Percentiles rank a stretch among this genome's conserved stretches.
Evolutionary conservation across 2,888 invertebrate genomes (phyloP).

Genomic region (Abrostola tripartita): DNA sequence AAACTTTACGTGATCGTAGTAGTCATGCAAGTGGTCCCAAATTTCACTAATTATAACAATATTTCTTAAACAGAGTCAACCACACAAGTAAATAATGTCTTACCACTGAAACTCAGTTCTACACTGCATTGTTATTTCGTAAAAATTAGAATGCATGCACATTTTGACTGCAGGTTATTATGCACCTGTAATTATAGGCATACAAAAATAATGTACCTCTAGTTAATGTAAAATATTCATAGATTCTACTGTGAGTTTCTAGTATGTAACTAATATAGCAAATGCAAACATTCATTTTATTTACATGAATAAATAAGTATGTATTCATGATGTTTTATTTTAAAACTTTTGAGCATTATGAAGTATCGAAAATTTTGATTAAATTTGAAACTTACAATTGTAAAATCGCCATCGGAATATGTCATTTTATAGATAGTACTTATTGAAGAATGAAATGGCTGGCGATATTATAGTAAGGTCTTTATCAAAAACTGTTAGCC

Average conservation of each 20-base stretch:
- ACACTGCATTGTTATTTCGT: constrained; percentile 29
- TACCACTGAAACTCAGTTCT: constrained; percentile 21
- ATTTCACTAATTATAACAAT: constrained; percentile 17
- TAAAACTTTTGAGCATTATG: constrained; percentile 42
- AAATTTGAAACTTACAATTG: constrained; percentile 23
- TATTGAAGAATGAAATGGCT: background rate
- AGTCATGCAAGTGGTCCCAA: constrained; percentile 18
- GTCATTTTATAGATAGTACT: too few relatives aligned
- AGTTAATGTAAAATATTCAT: constrained; percentile 34
- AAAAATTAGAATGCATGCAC: constrained; percentile 35
- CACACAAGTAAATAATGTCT: constrained; percentile 27
- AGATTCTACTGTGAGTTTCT: constrained; percentile 27
- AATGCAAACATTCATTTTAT: constrained; percentile 36
- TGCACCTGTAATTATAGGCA: constrained; percentile 29
- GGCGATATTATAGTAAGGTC: constrained; percentile 36
- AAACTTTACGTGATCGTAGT: constrained; percentile 5
- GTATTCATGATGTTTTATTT: constrained; percentile 42
- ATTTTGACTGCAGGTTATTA: constrained; percentile 22
- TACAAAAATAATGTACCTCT: constrained; percentile 26
- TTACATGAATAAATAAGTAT: constrained; percentile 38
- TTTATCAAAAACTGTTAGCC: constrained; percentile 55
- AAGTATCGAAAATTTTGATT: constrained; percentile 23
- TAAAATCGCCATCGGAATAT: background rate
- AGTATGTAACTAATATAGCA: constrained; percentile 27
- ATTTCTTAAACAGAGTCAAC: constrained; percentile 22